Evolutionary conservation across 2,113 vertebrate genomes (phyloP), one percentile per base, ranked within the genome.

Genomic region (Psammodynastes pulverulentus): DNA sequence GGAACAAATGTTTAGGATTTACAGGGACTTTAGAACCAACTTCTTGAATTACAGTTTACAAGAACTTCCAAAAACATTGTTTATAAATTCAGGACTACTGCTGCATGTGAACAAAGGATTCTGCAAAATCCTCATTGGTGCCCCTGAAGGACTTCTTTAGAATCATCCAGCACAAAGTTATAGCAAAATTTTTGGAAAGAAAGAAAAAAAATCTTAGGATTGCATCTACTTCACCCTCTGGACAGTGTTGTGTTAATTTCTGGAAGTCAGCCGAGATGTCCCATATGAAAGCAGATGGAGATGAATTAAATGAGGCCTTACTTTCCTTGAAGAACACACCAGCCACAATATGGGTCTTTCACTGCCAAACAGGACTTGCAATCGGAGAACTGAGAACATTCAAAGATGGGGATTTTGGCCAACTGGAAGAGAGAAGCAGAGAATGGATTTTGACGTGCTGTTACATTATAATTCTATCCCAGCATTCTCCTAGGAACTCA

Each of bases 291-390:
- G 49, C 29, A 72, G 13, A n/a, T 23, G 24, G 17, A n/a, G 17
- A 85, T 4, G 15, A 43, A 45, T 19, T 62, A n/a, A 46, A 29
- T 58, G 23, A 53, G 13, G 88, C 91, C 98, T 98, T 94, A 99
- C 99, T 98, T 97, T 96, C 99, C 99, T 48, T 99, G 98, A 90
- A 99, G 98, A 92, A 99, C 98, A 96, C 99, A 99, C 99, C 99
- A 99, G 91, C 99, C 99, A 88, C 99, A 99, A 95, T 99, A 99
- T 0, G 99, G 99, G 95, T 99, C 99, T 54, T 97, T 98, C 92
- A 98, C 97, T 10, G 97, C 97, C 79, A 99, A 97, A 72, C 99
- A 99, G 49, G 99, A 99, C 7, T 96, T 97, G 85, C 99, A 99
- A 96, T 99, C 98, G 4, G 95, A 94, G 93, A 98, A 98, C 87